Conservation (phyloP, 35 echinoderm and acorn worm genomes). For the Anneissia japonica region DNA sequence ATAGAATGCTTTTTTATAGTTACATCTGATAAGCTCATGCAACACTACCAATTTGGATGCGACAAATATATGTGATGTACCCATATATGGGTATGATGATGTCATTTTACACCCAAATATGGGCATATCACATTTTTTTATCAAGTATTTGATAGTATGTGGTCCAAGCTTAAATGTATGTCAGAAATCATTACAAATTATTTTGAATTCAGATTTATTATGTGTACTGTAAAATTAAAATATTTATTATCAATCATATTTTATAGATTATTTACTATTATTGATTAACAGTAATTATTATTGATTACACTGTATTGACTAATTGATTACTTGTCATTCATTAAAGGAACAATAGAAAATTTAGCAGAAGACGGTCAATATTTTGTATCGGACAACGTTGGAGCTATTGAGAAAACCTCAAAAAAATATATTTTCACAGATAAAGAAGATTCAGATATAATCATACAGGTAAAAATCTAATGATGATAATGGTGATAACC, state of each 20-base stretch:
- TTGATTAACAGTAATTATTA: too few species aligned
- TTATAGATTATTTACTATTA: too few species aligned
- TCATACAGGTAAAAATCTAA: slow-evolving; percentile 54
- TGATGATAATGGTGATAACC: background rate
- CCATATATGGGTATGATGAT: background rate
- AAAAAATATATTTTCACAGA: slow-evolving; percentile 62
- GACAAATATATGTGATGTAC: background rate
- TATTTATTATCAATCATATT: too few species aligned
- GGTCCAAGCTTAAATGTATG: background rate
- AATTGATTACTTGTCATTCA: too few species aligned
- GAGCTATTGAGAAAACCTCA: slow-evolving; percentile 57
- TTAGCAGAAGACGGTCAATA: slow-evolving; percentile 53
- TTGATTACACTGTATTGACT: too few species aligned
- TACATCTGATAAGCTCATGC: background rate
- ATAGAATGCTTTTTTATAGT: background rate
- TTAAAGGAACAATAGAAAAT: slow-evolving; percentile 62
- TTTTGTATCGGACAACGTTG: slow-evolving; percentile 61
- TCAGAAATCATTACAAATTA: too few species aligned
- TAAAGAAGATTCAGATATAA: slow-evolving; percentile 48
- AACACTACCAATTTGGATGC: background rate
- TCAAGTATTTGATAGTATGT: background rate
- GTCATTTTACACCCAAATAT: background rate
- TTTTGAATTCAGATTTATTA: too few species aligned
- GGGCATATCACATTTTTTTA: background rate
- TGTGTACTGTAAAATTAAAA: too few species aligned